Evolutionary conservation across 2,888 invertebrate genomes (phyloP).

Genomic region (Ditula angustiorana): DNA sequence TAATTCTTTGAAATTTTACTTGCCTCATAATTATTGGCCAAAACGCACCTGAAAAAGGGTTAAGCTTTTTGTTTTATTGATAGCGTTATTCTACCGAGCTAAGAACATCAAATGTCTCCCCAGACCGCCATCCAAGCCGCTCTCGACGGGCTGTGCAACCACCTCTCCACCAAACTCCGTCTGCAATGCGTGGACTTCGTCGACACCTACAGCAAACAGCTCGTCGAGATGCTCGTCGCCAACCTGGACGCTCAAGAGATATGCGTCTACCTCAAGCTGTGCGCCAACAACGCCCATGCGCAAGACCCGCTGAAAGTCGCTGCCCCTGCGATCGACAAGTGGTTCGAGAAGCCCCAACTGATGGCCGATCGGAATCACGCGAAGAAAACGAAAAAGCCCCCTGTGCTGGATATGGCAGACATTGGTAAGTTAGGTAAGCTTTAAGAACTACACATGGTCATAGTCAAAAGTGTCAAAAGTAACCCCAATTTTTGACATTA

Average conservation of each 20-base stretch:
- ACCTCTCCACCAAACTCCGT: conserved; percentile 87
- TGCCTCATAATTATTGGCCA: too few relatives aligned
- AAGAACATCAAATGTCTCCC: too few relatives aligned
- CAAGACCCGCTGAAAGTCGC: conserved; percentile 62
- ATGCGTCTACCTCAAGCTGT: conserved; percentile 91
- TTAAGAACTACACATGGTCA: too few relatives aligned
- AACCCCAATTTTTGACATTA: too few relatives aligned
- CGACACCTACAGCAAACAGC: conserved; percentile 89
- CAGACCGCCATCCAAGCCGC: conserved; percentile 89
- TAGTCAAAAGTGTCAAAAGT: too few relatives aligned
- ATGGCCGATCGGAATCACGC: conserved; percentile 74
- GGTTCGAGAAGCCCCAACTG: conserved; percentile 67
- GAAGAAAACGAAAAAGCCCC: conserved; percentile 37
- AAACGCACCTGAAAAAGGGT: too few relatives aligned
- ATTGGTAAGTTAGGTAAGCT: conserved; percentile 67
- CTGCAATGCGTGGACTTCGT: conserved; percentile 91
- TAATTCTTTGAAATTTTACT: too few relatives aligned
- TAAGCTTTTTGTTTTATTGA: too few relatives aligned
- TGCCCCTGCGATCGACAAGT: conserved; percentile 62
- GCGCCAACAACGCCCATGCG: conserved; percentile 76
- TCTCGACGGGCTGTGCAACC: conserved; percentile 89
- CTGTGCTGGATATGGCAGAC: conserved; percentile 50
- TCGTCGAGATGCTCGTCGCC: conserved; percentile 91
- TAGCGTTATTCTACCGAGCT: too few relatives aligned
- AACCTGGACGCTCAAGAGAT: conserved; percentile 89